Conservation (phyloP, 2,797 vertebrate species). For the Onychomys arenicola region DNA sequence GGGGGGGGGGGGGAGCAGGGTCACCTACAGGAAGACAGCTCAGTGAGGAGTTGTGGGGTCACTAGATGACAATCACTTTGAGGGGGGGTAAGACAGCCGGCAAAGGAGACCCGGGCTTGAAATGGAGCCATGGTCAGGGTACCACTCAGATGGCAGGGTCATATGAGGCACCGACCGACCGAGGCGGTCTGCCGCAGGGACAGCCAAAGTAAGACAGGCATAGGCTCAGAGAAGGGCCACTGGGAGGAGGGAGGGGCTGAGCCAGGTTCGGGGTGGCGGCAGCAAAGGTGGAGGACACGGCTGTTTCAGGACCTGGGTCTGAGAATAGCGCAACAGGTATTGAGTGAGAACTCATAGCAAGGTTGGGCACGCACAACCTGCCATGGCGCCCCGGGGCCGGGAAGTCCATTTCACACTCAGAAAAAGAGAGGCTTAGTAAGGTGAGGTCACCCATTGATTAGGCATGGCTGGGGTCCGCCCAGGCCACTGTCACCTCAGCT, state of each 20-base stretch:
- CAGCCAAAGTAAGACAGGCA: neutral
- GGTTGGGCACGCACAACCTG: neutral
- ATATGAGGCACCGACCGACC: neutral
- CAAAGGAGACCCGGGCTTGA: neutral
- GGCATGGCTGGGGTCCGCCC: neutral
- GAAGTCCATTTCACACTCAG: neutral
- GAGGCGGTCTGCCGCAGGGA: neutral
- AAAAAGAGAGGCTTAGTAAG: neutral
- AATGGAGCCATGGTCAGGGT: neutral
- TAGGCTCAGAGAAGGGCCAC: neutral
- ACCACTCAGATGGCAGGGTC: neutral
- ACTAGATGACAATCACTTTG: rapidly evolving
- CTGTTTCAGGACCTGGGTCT: neutral
- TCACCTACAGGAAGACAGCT: neutral
- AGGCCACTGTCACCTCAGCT: neutral
- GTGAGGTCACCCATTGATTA: neutral
- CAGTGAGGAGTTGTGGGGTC: neutral
- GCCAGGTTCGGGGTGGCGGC: neutral
- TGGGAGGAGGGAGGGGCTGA: neutral
- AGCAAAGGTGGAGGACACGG: rapidly evolving
- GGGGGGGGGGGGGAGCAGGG: neutral
- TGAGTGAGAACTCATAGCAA: neutral
- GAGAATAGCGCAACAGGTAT: neutral
- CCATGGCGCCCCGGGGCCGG: neutral
- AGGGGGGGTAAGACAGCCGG: neutral